phyloP scores from a whole-genome alignment of 2,888 invertebrate genomes.

The Nomada goodeniana region DNA sequence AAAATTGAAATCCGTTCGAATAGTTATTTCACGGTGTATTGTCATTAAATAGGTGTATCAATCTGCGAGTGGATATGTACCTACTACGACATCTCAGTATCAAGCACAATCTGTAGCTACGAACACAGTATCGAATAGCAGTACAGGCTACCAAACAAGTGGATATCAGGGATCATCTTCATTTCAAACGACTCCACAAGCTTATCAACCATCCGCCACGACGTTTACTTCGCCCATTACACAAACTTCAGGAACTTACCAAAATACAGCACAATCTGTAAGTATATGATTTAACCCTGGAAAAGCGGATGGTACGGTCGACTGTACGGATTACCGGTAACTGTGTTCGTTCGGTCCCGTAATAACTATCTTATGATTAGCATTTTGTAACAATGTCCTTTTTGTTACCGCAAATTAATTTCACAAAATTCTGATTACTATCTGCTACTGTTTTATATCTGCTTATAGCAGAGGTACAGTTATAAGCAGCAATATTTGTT shows the following conservation, averaged over 20 bases:
- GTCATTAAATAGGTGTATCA: constrained; percentile 78
- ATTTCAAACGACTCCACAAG: constrained; percentile 80
- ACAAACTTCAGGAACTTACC: constrained; percentile 80
- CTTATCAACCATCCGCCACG: constrained; percentile 81
- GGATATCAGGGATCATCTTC: constrained; percentile 81
- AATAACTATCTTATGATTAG: too few relatives aligned
- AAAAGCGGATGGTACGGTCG: too few relatives aligned
- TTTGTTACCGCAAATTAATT: too few relatives aligned
- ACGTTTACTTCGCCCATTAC: constrained; percentile 82
- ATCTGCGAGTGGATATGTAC: constrained; percentile 79
- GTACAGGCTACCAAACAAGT: constrained; percentile 79
- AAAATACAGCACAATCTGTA: constrained; percentile 81
- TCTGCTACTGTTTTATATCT: too few relatives aligned
- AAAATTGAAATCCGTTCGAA: not conserved
- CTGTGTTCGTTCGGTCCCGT: too few relatives aligned
- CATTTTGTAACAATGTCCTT: too few relatives aligned
- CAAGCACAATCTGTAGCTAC: constrained; percentile 80
- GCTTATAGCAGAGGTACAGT: too few relatives aligned
- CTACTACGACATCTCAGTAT: constrained; percentile 81
- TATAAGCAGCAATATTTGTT: too few relatives aligned
- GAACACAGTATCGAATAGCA: constrained; percentile 79
- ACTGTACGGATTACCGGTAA: too few relatives aligned
- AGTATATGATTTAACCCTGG: constrained; percentile 31
- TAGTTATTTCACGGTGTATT: not conserved
- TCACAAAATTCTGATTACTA: too few relatives aligned